Evolutionary conservation across 2,888 invertebrate species (phyloP), one percentile per base, ranked within the genome.

Genomic region (Empis livida): DNA sequence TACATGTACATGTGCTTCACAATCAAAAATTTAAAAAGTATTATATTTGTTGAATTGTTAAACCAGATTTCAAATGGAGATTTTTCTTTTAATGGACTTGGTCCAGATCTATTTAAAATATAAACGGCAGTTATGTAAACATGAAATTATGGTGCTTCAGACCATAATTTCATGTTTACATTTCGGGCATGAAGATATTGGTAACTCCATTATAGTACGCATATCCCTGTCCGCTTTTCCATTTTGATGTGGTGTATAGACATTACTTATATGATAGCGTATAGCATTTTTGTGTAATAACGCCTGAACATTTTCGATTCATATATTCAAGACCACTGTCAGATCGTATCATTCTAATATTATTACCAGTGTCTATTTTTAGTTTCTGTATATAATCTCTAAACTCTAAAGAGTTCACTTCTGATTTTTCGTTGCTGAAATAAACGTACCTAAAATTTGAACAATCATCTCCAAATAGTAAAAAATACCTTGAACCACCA

Each of bases 231-330:
- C 63, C 0, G 60, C 59, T 45, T 53, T 50, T 5, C 63, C 62
- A 53, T 68, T 69, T 52, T 66, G 62, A 51, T 64, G 57, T 5
- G 65, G 62, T 10, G 61, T 61, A 49, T 61, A 62, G 4, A 55
- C 49, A 1, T 58, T 57, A 10, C 56, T 55, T 49, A 41, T 48
- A 43, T 57, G 57, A 42, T 55, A 54, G 17, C 51, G 42, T 23
- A 59, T 57, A 45, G 59, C 56, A 45, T 56, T 47, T 23, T 53
- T 45, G 30, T 53, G 44, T n/a, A 59, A 48, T 47, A 55, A 54
- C 14, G 54, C 45, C 45, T 51, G n/a, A n/a, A n/a, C n/a, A n/a
- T 5, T 56, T 44, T 46, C n/a, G n/a, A n/a, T n/a, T n/a, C n/a
- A n/a, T n/a, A n/a, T 58, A 60, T 52, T 62, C 61, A n/a, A 41